Evolutionary conservation across 53 echinoderm and acorn worm species (phyloP).

Genomic region (Stichopus horrens): DNA sequence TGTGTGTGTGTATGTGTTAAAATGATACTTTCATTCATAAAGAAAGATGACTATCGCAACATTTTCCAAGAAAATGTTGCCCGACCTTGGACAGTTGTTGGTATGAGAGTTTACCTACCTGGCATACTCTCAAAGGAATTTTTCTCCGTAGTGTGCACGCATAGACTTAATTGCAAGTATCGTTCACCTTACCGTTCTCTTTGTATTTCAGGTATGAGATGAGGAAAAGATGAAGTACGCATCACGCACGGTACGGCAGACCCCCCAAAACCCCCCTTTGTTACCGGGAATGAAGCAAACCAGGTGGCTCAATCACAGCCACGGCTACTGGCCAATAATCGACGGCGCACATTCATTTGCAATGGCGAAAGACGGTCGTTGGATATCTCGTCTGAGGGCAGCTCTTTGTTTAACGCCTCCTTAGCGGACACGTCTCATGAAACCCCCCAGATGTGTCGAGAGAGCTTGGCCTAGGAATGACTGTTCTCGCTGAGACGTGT

Average conservation of each 20-base stretch:
- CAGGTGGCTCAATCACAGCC: conserved; percentile 8
- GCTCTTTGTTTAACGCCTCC: conserved; percentile 43
- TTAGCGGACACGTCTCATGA: not conserved
- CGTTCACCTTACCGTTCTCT: too few relatives aligned
- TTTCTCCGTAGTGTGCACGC: too few relatives aligned
- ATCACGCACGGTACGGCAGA: not conserved
- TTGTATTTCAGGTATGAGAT: too few relatives aligned
- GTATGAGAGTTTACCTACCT: too few relatives aligned
- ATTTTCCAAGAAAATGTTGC: too few relatives aligned
- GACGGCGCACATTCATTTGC: conserved; percentile 2
- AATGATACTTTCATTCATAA: too few relatives aligned
- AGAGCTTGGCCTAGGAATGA: not conserved
- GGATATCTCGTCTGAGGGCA: not conserved
- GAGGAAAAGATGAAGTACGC: too few relatives aligned
- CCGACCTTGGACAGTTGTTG: too few relatives aligned
- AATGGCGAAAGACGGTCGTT: not conserved
- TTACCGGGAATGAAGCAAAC: not conserved
- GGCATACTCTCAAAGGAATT: too few relatives aligned
- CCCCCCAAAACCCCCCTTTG: conserved; percentile 5
- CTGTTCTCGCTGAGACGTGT: not conserved
- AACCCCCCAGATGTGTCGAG: not conserved
- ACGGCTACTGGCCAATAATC: conserved; percentile 16
- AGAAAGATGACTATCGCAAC: too few relatives aligned
- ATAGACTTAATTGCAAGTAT: too few relatives aligned
- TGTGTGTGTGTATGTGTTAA: too few relatives aligned